These are phyloP conservation scores for Brachionus angularis DNA, from an alignment of 1,140 invertebrate genomes.

Conservation along the genomic window DNA sequence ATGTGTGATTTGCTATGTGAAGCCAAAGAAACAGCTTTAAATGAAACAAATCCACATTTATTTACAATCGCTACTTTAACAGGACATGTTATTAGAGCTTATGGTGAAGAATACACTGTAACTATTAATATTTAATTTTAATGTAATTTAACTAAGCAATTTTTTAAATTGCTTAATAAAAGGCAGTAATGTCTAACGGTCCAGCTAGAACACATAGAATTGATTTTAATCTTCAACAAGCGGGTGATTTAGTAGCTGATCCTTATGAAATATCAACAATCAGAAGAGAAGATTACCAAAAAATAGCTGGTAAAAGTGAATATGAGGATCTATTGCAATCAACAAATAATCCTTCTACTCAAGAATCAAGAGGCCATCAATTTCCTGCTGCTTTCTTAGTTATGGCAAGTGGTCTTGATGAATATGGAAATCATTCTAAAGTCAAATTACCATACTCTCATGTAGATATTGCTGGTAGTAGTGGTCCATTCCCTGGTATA, in stretches of 20 bases:
- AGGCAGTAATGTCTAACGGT: conserved; percentile 80
- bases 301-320: conserved; percentile 69
- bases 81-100: conserved; percentile 73
- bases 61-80: conserved; percentile 92
- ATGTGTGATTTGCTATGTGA: conserved; percentile 85
- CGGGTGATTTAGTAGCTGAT: conserved; percentile 75
- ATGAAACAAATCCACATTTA: conserved; percentile 71
- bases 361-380: conserved; percentile 74
- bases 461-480: conserved; percentile 43
- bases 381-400: conserved; percentile 83
- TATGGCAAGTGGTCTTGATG: conserved; percentile 76
- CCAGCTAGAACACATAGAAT: conserved; percentile 66
- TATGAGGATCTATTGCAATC: conserved; percentile 83
- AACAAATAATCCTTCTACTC: conserved; percentile 67
- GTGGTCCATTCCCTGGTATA: conserved; percentile 33
- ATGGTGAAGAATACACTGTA: conserved; percentile 74
- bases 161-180: conserved; percentile 48
- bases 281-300: conserved; percentile 72
- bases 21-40: conserved; percentile 60
- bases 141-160: conserved; percentile 3
- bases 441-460: conserved; percentile 26
- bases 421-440: conserved; percentile 52
- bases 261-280: conserved; percentile 83
- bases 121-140: conserved; percentile 49
- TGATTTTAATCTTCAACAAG: conserved; percentile 64